Evolutionary conservation across 2,888 invertebrate species (phyloP).

Genomic region (Latrodectus hesperus): DNA sequence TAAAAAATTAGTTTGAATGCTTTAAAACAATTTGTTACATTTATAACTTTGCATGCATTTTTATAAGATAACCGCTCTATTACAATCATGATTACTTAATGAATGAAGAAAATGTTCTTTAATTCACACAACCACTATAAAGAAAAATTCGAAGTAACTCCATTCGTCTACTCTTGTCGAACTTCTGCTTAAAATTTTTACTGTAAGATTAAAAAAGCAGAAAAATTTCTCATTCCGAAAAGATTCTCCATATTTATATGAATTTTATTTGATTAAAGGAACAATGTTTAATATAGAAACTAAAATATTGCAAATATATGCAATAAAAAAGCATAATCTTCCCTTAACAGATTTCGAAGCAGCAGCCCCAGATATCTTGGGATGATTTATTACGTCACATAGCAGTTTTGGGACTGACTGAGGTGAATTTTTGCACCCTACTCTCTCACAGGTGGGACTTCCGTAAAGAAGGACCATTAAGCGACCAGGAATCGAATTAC

Average conservation of each 20-base stretch:
- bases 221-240: no score
- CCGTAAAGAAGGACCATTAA: conserved; percentile 35
- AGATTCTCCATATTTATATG: not conserved
- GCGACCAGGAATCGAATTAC: conserved; percentile 22
- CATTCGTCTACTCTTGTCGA: no score
- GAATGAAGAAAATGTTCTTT: no score
- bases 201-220: not conserved
- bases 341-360: conserved; percentile 17
- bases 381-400: conserved; percentile 55
- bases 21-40: no score
- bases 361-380: conserved; percentile 34
- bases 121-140: no score
- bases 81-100: no score
- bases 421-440: conserved; percentile 41
- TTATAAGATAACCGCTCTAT: no score
- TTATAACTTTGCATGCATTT: no score
- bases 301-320: no score
- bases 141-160: no score
- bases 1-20: no score
- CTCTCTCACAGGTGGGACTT: conserved; percentile 56
- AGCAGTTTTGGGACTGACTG: conserved; percentile 54
- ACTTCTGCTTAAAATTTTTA: not conserved
- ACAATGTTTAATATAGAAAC: not conserved
- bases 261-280: not conserved
- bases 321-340: no score